A percentile compares a stretch with the other conserved stretches of the same genome.
Evolutionary conservation across 1,140 invertebrate genomes (phyloP).

Genomic region (Pantala flavescens): DNA sequence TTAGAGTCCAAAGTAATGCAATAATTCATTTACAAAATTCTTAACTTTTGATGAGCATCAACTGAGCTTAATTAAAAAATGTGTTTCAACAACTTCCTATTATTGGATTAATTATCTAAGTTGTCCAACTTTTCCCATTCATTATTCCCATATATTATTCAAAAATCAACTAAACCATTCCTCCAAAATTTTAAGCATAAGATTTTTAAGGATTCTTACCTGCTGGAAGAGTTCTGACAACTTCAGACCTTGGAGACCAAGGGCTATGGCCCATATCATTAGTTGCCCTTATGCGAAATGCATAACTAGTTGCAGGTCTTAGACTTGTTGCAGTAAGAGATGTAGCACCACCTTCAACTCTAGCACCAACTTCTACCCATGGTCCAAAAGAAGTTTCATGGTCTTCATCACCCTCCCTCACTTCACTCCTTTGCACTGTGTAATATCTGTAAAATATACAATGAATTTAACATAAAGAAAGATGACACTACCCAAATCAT

Average conservation of each 20-base stretch:
- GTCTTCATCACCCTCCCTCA: constrained; percentile 59
- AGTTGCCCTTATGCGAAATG: constrained; percentile 87
- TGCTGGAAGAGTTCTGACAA: constrained; percentile 77
- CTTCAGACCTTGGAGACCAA: constrained; percentile 80
- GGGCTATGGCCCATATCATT: constrained; percentile 91
- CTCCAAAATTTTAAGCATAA: no score
- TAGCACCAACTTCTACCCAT: constrained; percentile 64
- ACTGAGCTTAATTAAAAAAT: no score
- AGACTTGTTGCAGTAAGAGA: constrained; percentile 74
- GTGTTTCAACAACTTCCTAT: no score
- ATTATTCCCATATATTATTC: no score
- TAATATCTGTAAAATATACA: constrained; percentile 59
- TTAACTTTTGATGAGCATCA: no score
- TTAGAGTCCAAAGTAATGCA: no score
- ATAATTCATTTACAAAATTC: no score
- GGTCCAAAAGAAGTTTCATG: constrained; percentile 33
- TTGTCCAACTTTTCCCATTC: no score
- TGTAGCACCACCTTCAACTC: constrained; percentile 70
- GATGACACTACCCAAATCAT: no score
- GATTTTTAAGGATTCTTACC: no score
- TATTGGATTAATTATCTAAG: no score
- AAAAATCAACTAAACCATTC: no score
- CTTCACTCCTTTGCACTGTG: constrained; percentile 79
- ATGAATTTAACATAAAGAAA: not conserved
- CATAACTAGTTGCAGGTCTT: constrained; percentile 82